Evolutionary conservation across 2,113 vertebrate genomes (phyloP), one percentile per base, ranked within the genome.

Genomic region (Ailuropoda melanoleuca): DNA sequence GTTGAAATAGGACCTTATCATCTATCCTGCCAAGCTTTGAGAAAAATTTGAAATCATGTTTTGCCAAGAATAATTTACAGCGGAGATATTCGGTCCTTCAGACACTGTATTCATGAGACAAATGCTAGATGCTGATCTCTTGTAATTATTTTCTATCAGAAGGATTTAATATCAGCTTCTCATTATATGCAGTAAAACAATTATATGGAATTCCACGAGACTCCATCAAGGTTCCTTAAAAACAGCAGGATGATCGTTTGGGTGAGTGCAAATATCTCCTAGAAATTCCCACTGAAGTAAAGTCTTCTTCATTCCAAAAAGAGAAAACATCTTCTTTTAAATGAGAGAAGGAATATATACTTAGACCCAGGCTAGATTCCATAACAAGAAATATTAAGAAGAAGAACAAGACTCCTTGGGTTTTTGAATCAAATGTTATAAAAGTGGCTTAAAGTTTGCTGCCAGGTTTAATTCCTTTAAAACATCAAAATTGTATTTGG

Each of bases 11-110:
- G 75, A 88, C 74, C 46, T 97, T 77, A 37, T 34, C 81, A 85
- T 88, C 58, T 24, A 96, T 70, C 58, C 92, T 85, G 37, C 62
- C 93, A 92, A 96, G 90, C 12, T 90, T 78, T 92, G 75, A 92
- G 90, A 96, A 97, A 39, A 95, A 92, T 90, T 66, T 96, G 84
- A 96, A 97, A 82, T 6, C 26, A 68, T 62, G 46, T 75, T 93
- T 95, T 97, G 87, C 84, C 75, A 90, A 92, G 77, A 93, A 82
- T 19, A 85, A 84, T 95, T 90, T 97, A 6, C 43, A 94, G 48
- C n/a, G 46, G 60, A 15, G 68, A 82, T 13, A 50, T 24, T 48
- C 15, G 60, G 50, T 66, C 48, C 39, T 77, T 66, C 78, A 95
- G 70, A 95, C 18, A 96, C 18, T 84, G n/a, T 88, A 46, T 77